Conservation (phyloP, 2,888 invertebrate species). For the Asteroscopus sphinx region DNA sequence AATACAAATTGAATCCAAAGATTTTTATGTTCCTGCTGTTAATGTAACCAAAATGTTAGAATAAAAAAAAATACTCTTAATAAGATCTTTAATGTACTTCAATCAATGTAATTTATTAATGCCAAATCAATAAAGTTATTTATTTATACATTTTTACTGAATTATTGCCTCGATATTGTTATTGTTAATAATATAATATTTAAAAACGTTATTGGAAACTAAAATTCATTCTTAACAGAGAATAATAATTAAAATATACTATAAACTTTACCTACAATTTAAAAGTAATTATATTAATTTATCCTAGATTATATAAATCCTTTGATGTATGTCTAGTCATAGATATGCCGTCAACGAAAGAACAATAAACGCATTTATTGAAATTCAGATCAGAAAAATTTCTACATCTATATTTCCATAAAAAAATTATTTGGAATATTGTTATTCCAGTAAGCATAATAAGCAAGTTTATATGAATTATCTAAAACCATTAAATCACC, state of each 20-base stretch:
- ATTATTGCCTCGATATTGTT: slow-evolving; percentile 28
- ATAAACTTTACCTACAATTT: slow-evolving; percentile 41
- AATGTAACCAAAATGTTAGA: slow-evolving; percentile 38
- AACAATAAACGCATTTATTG: background rate
- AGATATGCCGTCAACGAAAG: slow-evolving; percentile 1
- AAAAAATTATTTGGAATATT: background rate
- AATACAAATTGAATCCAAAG: slow-evolving; percentile 19
- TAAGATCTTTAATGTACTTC: slow-evolving; percentile 73
- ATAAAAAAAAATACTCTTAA: slow-evolving; percentile 60
- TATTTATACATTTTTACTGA: slow-evolving; percentile 64
- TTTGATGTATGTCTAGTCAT: slow-evolving; percentile 37
- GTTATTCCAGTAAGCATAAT: background rate
- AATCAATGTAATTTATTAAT: slow-evolving; percentile 72
- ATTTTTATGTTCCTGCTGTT: slow-evolving; percentile 22
- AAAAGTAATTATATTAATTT: slow-evolving; percentile 38
- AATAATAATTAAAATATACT: slow-evolving; percentile 41
- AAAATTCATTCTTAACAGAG: slow-evolving; percentile 24
- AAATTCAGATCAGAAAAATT: background rate
- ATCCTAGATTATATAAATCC: slow-evolving; percentile 30
- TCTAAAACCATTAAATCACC: too few species aligned
- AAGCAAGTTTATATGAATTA: background rate
- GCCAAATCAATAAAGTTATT: slow-evolving; percentile 78
- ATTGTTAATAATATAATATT: slow-evolving; percentile 33
- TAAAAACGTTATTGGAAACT: slow-evolving; percentile 45
- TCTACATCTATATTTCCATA: background rate